Conservation (phyloP, 2,797 vertebrate genomes). For the Sternarchorhynchus goeldii region DNA sequence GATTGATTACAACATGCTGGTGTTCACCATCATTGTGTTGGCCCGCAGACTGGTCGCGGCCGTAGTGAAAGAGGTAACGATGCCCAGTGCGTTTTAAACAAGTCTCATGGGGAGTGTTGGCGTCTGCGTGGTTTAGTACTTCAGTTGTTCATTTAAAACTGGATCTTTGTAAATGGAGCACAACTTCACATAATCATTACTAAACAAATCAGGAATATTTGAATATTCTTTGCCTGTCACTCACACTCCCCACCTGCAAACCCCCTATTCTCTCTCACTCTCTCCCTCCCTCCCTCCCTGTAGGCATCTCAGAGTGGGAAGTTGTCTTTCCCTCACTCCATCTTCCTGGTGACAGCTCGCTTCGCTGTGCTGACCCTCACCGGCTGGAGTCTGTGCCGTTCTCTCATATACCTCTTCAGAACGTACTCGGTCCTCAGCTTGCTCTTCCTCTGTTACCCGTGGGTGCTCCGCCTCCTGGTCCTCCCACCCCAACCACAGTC, state of each 20-base stretch:
- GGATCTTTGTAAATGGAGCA: no score
- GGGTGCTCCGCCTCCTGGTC: conserved; percentile 67
- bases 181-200: no score
- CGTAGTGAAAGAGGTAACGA: conserved; percentile 93
- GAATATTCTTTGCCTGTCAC: no score
- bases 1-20: conserved; percentile 98
- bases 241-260: no score
- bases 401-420: conserved; percentile 95
- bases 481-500: not conserved
- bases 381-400: conserved; percentile 93
- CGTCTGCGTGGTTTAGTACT: not conserved
- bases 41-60: conserved; percentile 92
- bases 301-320: conserved; percentile 95
- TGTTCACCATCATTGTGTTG: conserved; percentile 91
- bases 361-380: conserved; percentile 94
- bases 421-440: conserved; percentile 95
- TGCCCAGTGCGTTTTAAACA: no score
- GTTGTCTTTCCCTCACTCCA: conserved; percentile 90
- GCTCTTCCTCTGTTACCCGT: conserved; percentile 99
- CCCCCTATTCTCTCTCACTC: no score
- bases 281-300: not conserved
- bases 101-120: not conserved
- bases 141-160: not conserved
- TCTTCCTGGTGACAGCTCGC: conserved; percentile 90
- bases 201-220: no score